Conservation (phyloP, 2,888 invertebrate species). For the Gibbula magus region DNA sequence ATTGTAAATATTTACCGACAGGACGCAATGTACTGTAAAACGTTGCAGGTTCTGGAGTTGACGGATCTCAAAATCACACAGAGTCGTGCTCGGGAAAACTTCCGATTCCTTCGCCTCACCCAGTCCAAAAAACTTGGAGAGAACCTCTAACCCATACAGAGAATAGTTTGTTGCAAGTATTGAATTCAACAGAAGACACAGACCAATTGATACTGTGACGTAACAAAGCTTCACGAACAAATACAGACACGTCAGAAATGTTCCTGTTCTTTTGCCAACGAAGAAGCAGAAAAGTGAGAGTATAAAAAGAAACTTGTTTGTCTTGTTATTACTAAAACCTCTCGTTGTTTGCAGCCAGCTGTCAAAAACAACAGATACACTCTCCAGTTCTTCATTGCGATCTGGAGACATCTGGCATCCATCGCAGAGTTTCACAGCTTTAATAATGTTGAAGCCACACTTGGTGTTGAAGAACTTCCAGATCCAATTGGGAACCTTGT, state of each 20-base stretch:
- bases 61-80: slow-evolving; percentile 38
- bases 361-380: background rate
- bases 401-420: background rate
- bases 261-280: slow-evolving; percentile 33
- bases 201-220: slow-evolving; percentile 28
- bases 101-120: slow-evolving; percentile 25
- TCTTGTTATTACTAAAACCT: background rate
- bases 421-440: background rate
- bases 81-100: slow-evolving; percentile 36
- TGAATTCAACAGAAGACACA: slow-evolving; percentile 34
- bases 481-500: slow-evolving; percentile 49
- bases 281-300: slow-evolving; percentile 29
- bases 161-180: slow-evolving; percentile 37
- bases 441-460: background rate
- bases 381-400: background rate
- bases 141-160: slow-evolving; percentile 39
- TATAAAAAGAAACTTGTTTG: background rate
- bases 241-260: slow-evolving; percentile 35
- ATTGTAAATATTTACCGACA: slow-evolving; percentile 35
- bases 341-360: slow-evolving; percentile 24
- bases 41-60: slow-evolving; percentile 27
- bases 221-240: slow-evolving; percentile 35
- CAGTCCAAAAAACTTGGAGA: slow-evolving; percentile 17
- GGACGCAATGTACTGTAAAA: slow-evolving; percentile 30
- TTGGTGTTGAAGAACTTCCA: slow-evolving; percentile 37